A percentile compares a stretch with the other conserved stretches of the same genome.
These are phyloP conservation scores for Oxyura jamaicensis DNA, from an alignment of 2,113 vertebrate species.

Conservation along the genomic window DNA sequence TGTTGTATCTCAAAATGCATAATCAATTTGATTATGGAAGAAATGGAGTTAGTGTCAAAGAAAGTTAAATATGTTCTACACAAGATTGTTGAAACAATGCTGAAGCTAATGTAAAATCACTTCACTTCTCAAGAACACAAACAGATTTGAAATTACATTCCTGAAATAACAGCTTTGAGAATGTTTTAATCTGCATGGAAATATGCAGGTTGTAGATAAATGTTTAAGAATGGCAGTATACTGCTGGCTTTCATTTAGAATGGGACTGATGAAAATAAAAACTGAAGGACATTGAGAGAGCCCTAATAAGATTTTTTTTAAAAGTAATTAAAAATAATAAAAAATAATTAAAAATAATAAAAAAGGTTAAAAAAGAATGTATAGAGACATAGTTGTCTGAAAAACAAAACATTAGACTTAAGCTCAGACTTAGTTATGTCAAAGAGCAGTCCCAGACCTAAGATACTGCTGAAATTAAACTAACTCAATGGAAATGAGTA, in stretches of 20 bases:
- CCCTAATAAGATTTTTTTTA: not conserved
- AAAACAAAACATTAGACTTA: not conserved
- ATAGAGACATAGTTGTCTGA: not conserved
- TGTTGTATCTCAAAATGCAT: not conserved
- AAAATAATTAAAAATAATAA: not conserved
- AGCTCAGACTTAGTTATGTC: not conserved
- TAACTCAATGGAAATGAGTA: fast-evolving
- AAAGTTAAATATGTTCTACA: not conserved
- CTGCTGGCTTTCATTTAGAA: not conserved
- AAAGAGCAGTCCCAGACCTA: not conserved
- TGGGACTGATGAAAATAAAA: not conserved
- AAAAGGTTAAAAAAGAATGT: not conserved
- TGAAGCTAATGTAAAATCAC: not conserved
- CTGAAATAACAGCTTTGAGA: not conserved
- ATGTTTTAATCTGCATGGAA: not conserved
- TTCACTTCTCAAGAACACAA: not conserved
- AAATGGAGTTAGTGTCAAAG: not conserved
- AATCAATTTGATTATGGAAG: not conserved
- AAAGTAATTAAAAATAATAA: not conserved
- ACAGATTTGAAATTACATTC: not conserved
- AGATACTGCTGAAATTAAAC: not conserved
- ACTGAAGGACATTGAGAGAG: not conserved
- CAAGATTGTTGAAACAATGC: not conserved
- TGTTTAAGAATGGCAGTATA: not conserved
- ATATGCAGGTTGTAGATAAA: not conserved